Evolutionary conservation across 2,797 vertebrate genomes (phyloP).

Genomic region (Cheirogaleus major): DNA sequence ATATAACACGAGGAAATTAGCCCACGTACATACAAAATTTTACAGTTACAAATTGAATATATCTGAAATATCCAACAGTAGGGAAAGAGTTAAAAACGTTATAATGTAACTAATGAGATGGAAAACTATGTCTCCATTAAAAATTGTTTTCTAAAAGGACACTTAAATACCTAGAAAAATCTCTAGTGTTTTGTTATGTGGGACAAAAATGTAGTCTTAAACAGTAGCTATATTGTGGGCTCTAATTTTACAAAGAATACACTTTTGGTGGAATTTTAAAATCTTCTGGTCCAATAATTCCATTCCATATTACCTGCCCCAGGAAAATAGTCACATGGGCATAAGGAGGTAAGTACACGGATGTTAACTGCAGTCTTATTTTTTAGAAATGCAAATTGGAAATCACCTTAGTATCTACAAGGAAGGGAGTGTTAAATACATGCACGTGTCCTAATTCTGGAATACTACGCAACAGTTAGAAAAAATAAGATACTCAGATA

Average conservation of each 20-base stretch:
- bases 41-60: background rate
- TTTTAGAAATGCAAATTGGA: background rate
- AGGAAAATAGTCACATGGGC: background rate
- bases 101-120: background rate
- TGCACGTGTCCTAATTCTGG: background rate
- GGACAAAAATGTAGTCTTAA: background rate
- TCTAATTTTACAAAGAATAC: background rate
- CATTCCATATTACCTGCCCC: background rate
- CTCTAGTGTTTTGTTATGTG: background rate
- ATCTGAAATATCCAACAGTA: background rate
- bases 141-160: background rate
- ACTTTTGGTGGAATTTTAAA: background rate
- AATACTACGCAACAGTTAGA: background rate
- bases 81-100: background rate
- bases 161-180: background rate
- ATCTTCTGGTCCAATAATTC: background rate
- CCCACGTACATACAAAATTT: background rate
- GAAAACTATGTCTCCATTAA: background rate
- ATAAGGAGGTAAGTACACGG: background rate
- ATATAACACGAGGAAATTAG: background rate
- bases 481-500: background rate
- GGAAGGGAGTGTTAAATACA: background rate
- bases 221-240: background rate
- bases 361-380: background rate
- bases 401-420: background rate